These are phyloP conservation scores for Oasisia sp. DNA, from an alignment of 2,888 invertebrate genomes.

Conservation along the genomic window DNA sequence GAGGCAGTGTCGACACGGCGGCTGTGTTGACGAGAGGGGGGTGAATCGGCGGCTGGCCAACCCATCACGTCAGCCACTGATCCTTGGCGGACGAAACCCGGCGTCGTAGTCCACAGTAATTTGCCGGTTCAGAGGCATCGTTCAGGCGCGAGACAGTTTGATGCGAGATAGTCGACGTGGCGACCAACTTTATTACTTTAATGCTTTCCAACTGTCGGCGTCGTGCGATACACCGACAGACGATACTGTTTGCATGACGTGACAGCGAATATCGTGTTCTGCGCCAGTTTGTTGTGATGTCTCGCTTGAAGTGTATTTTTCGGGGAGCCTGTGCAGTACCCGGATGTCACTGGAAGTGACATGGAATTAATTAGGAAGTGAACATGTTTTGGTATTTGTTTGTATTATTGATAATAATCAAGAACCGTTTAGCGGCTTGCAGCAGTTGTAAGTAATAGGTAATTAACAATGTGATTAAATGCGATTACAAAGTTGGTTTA, in stretches of 20 bases:
- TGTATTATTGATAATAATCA: too few relatives aligned
- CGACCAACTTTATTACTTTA: conserved; percentile 17
- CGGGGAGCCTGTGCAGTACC: not conserved
- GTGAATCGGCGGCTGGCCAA: not conserved
- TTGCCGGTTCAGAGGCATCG: conserved; percentile 3
- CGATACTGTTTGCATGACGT: not conserved
- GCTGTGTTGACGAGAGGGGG: not conserved
- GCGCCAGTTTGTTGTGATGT: not conserved
- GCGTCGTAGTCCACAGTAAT: not conserved
- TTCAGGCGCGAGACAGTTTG: conserved; percentile 6
- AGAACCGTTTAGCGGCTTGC: too few relatives aligned
- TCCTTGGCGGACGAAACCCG: not conserved
- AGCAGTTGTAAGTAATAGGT: too few relatives aligned
- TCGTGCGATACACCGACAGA: not conserved
- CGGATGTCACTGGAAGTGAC: not conserved
- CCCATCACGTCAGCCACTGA: not conserved
- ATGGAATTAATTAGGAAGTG: not conserved
- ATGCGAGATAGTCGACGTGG: conserved; percentile 3
- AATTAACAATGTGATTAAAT: too few relatives aligned
- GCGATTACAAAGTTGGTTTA: too few relatives aligned
- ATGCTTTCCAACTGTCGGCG: conserved; percentile 5
- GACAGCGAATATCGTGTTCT: not conserved
- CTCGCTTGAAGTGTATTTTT: not conserved
- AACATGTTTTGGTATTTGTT: not conserved
- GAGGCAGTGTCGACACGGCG: not conserved